phyloP scores from a whole-genome alignment of 2,113 vertebrate species.

The Phylloscopus whistleri region DNA sequence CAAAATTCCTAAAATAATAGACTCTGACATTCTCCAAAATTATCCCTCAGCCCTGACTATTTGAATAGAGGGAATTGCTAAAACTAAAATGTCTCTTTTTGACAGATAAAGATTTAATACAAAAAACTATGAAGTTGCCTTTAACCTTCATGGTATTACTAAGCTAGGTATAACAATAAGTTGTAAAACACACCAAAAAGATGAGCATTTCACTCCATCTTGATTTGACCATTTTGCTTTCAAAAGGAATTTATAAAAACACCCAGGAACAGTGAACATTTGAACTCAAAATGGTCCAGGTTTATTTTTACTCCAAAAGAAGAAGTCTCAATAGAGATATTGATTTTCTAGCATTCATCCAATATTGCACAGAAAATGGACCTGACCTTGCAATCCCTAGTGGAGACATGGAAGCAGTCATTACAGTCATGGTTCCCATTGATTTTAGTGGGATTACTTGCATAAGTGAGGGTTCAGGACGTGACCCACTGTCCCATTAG shows the following conservation, averaged over 20 bases:
- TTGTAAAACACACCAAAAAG: constrained; percentile 52
- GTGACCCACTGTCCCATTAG: neutral
- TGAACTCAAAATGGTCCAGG: constrained; percentile 72
- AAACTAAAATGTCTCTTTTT: constrained; percentile 47
- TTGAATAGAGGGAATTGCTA: constrained; percentile 23
- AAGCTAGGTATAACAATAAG: constrained; percentile 62
- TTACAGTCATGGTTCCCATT: constrained; percentile 36
- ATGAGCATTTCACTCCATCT: constrained; percentile 67
- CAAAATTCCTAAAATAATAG: neutral
- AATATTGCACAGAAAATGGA: constrained; percentile 60
- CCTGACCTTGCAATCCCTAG: constrained; percentile 56
- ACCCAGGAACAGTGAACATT: constrained; percentile 70
- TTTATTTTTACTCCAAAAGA: constrained; percentile 60
- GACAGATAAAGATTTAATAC: constrained; percentile 40
- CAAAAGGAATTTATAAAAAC: constrained; percentile 73
- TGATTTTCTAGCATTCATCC: constrained; percentile 72
- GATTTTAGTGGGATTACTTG: constrained; percentile 59
- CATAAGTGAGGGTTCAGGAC: constrained; percentile 23
- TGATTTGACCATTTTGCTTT: constrained; percentile 71
- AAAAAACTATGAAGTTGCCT: constrained; percentile 28
- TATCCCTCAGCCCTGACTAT: neutral
- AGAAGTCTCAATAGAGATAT: constrained; percentile 56
- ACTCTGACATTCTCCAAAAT: neutral
- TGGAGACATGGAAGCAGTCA: constrained; percentile 56
- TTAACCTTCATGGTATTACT: constrained; percentile 65